Evolutionary conservation across 2,888 invertebrate genomes (phyloP).

Genomic region (Nomada fabriciana): DNA sequence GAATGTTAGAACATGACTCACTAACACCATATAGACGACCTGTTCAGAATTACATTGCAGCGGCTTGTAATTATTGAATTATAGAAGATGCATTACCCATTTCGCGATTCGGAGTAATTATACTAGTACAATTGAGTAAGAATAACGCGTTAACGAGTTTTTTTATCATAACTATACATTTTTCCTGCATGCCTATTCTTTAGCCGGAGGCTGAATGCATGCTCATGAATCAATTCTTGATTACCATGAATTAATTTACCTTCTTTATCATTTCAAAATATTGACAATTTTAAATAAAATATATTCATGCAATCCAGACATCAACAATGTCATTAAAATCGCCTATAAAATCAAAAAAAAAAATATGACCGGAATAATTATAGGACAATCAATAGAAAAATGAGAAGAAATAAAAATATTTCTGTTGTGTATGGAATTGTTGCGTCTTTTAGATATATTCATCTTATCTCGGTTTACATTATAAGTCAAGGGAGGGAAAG

Average conservation of each 20-base stretch:
- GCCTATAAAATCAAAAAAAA: no score
- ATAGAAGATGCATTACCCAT: neutral
- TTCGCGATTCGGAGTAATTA: conserved; percentile 23
- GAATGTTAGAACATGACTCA: neutral
- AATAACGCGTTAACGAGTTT: neutral
- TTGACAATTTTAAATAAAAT: no score
- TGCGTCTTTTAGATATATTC: neutral
- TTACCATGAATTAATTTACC: no score
- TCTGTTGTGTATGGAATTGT: no score
- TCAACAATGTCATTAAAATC: no score
- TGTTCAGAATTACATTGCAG: neutral
- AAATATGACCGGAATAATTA: neutral
- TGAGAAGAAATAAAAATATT: no score
- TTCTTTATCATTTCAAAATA: no score
- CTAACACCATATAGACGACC: neutral
- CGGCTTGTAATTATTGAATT: neutral
- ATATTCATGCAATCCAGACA: no score
- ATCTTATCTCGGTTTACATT: neutral
- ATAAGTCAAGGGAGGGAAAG: neutral
- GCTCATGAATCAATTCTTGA: neutral
- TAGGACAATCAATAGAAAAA: no score
- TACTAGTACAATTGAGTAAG: conserved; percentile 7
- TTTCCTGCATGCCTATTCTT: neutral
- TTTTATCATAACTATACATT: neutral
- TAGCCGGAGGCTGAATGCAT: neutral